phyloP scores from a whole-genome alignment of 2,113 vertebrate genomes.

The Myrmecobius fasciatus region DNA sequence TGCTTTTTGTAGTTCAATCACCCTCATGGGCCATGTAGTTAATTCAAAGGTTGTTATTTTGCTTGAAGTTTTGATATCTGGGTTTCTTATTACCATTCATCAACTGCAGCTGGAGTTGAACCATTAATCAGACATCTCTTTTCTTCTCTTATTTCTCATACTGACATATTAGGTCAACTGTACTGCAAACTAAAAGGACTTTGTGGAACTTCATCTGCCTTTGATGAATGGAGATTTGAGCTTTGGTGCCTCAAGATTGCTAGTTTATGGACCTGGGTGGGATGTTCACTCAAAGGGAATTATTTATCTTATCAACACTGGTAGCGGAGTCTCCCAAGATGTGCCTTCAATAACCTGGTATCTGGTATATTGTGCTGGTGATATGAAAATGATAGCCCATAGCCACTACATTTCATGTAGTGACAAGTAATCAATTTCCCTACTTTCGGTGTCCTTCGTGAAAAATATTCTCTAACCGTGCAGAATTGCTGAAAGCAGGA shows the following conservation, averaged over 20 bases:
- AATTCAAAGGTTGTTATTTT: neutral
- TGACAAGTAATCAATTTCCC: neutral
- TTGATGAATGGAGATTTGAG: neutral
- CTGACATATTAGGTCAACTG: constrained; percentile 3
- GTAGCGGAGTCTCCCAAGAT: neutral
- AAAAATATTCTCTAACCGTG: constrained; percentile 36
- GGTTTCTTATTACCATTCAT: neutral
- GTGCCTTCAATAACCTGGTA: neutral
- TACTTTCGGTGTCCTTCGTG: neutral
- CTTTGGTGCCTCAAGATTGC: neutral
- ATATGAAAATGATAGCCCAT: constrained; percentile 2
- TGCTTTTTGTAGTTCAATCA: constrained; percentile 1
- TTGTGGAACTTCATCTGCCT: neutral
- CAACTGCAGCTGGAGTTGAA: neutral
- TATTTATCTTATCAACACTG: neutral
- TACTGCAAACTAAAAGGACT: neutral
- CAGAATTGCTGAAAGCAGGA: constrained; percentile 21
- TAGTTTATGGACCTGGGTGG: neutral
- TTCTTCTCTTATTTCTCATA: neutral
- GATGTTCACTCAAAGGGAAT: neutral
- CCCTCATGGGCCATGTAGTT: neutral
- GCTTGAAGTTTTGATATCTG: neutral
- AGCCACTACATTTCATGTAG: neutral
- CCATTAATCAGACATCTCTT: neutral
- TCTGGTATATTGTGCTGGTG: neutral